Percentiles rank a stretch among this genome's conserved stretches.
These are phyloP conservation scores for Siniperca knerii DNA, from an alignment of 2,113 vertebrate genomes.

Conservation along the genomic window DNA sequence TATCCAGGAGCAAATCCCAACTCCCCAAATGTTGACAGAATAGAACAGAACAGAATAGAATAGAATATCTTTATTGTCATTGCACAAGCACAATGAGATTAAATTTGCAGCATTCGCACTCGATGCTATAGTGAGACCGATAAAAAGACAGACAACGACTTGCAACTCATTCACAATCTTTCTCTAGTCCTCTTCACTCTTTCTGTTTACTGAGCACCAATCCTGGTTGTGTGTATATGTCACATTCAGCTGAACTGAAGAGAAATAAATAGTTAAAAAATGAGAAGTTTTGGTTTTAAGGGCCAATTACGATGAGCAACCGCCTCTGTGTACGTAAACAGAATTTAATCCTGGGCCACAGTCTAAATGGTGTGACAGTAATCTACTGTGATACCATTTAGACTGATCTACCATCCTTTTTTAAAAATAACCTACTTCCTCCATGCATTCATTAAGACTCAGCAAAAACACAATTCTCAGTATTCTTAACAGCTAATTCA, in stretches of 20 bases:
- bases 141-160: neutral
- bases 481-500: constrained; percentile 14
- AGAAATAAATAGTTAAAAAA: neutral
- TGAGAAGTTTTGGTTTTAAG: constrained; percentile 21
- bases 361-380: constrained; percentile 28
- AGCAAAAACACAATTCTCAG: neutral
- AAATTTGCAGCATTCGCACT: too few species aligned
- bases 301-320: constrained; percentile 27
- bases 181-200: neutral
- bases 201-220: neutral
- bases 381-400: constrained; percentile 28
- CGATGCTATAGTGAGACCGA: too few species aligned
- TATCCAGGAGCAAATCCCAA: neutral
- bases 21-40: neutral
- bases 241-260: neutral
- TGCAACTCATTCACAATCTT: neutral
- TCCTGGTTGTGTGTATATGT: neutral
- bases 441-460: constrained; percentile 4
- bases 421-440: constrained; percentile 1
- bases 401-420: constrained; percentile 15
- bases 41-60: too few species aligned
- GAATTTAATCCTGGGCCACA: constrained; percentile 35
- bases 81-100: too few species aligned
- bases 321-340: constrained; percentile 21
- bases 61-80: too few species aligned